Percentiles rank a stretch among this genome's conserved stretches.
phyloP scores from a whole-genome alignment of 2,888 invertebrate genomes.

The Cremastinae sp. region DNA sequence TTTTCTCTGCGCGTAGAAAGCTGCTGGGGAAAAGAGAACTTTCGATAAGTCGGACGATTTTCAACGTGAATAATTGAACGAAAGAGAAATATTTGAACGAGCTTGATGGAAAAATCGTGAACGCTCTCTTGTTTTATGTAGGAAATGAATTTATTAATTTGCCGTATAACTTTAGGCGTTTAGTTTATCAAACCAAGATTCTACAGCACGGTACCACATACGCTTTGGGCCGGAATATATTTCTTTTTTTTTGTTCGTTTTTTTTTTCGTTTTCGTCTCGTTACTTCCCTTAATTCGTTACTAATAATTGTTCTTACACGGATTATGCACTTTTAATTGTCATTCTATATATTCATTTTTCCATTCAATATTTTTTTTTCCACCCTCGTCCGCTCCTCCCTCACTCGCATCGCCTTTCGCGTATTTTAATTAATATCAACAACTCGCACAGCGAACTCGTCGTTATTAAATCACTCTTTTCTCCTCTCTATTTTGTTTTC shows the following conservation, averaged over 20 bases:
- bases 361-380: constrained; percentile 21
- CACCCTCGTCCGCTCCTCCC: not conserved
- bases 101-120: not conserved
- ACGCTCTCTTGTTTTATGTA: constrained; percentile 27
- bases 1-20: too few relatives aligned
- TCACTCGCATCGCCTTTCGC: not conserved
- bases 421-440: constrained; percentile 40
- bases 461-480: constrained; percentile 13
- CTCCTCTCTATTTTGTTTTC: constrained; percentile 16
- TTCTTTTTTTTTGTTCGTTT: constrained; percentile 34
- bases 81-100: not conserved
- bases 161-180: constrained; percentile 54
- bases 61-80: too few relatives aligned
- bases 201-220: constrained; percentile 63
- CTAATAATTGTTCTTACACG: constrained; percentile 52
- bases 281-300: constrained; percentile 41
- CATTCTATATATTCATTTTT: constrained; percentile 47
- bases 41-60: too few relatives aligned
- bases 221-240: constrained; percentile 58
- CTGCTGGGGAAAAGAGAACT: too few relatives aligned
- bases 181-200: constrained; percentile 60
- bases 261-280: constrained; percentile 23
- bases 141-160: constrained; percentile 60
- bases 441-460: constrained; percentile 46
- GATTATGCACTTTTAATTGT: constrained; percentile 48